Base-by-base conservation (phyloP, 2,888 invertebrate genomes). In the Synanthedon myopaeformis region DNA sequence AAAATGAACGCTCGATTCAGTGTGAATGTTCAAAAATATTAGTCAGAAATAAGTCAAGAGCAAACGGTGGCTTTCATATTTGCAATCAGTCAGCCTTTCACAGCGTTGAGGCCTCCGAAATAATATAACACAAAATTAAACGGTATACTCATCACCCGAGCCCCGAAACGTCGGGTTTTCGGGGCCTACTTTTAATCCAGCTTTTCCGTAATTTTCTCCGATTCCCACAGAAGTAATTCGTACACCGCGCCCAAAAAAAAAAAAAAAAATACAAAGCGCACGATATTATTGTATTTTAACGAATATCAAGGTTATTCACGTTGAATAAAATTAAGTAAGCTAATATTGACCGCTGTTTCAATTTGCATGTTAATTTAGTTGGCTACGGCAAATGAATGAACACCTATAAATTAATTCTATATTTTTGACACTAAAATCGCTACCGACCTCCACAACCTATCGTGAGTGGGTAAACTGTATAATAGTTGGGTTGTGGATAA, bases 331-430 rank as follows among this genome's bases (percentile, higher is more conserved):
- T 67, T 56, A 61, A 61, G 59, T 65, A 57, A 10, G 65, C 67
- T 70, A 71, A 74, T 72, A 70, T 74, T 73, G 64, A 66, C 67
- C 70, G 59, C 58, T 60, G 64, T 64, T 69, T 64, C 70, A 70
- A 75, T 75, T 75, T 76, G 68, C 67, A 74, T 75, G 66, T 64
- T 71, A 73, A 74, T 70, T n/a, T 64, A 66, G 69, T 49, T 49
- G 19, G 23, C 45, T n/a, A 13, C 45, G 45, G 13, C 14, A 45
- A 45, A 45, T 45, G 45, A 12, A 45, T 14, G 45, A 45, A 45
- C 45, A 45, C 45, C 45, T n/a, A 45, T 45, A 45, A 35, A 45
- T 45, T 45, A 45, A 45, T n/a, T 13, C 12, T 35, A 35, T n/a
- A 45, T 14, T 45, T 13, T 14, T 13, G 13, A 13, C 35, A 10